Conservation (phyloP, 2,797 vertebrate species). For the Phoxinus dragarum region DNA sequence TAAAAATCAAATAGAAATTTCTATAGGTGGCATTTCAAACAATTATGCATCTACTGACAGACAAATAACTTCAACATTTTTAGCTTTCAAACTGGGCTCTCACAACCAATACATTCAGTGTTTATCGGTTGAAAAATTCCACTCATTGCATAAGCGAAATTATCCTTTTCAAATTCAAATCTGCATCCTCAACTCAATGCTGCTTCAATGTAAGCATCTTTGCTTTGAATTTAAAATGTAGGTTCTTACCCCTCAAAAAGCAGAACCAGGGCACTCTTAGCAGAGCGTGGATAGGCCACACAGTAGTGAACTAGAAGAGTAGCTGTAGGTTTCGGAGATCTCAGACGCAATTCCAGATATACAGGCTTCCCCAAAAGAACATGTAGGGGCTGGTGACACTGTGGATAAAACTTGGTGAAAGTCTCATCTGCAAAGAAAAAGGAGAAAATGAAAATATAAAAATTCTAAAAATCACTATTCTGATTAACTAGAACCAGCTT, state of each 20-base stretch:
- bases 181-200: neutral
- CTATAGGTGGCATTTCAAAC: neutral
- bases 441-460: neutral
- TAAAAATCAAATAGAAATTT: neutral
- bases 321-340: slow-evolving; percentile 61
- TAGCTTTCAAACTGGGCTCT: neutral
- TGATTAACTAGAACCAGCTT: neutral
- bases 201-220: neutral
- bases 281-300: slow-evolving; percentile 77
- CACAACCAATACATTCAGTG: neutral
- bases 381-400: slow-evolving; percentile 66
- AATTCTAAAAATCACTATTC: neutral
- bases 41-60: neutral
- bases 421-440: slow-evolving; percentile 64
- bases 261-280: slow-evolving; percentile 74
- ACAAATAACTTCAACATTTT: neutral
- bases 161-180: neutral
- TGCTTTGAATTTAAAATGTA: neutral
- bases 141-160: neutral
- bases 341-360: slow-evolving; percentile 72
- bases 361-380: slow-evolving; percentile 72
- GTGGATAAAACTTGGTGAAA: slow-evolving; percentile 63
- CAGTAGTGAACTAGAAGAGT: slow-evolving; percentile 79
- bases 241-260: slow-evolving; percentile 75
- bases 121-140: neutral